Conservation (phyloP, 2,113 vertebrate species). For the Emydura subglobosa region DNA sequence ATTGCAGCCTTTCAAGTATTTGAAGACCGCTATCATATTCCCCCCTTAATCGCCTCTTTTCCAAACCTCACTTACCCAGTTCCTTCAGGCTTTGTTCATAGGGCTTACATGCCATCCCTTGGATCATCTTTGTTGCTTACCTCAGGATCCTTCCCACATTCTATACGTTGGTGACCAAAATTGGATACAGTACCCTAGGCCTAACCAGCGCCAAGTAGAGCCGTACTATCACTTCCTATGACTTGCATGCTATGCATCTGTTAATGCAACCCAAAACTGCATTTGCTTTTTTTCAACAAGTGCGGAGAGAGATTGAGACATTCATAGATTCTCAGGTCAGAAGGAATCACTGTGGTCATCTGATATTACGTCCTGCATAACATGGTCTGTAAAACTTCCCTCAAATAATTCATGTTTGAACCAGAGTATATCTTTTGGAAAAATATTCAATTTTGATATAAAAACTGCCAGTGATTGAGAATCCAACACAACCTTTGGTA, state of each 20-base stretch:
- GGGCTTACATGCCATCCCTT: not conserved
- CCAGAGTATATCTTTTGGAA: too few species aligned
- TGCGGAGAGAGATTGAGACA: not conserved
- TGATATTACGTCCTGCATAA: not conserved
- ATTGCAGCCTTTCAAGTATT: not conserved
- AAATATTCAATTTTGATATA: not conserved
- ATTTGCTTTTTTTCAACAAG: not conserved
- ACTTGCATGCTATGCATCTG: not conserved
- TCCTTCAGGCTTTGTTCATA: not conserved
- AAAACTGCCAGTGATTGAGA: not conserved
- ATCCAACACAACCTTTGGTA: not conserved
- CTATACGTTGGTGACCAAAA: not conserved
- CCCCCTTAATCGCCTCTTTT: not conserved
- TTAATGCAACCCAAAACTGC: not conserved
- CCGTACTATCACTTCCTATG: not conserved
- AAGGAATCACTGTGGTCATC: not conserved
- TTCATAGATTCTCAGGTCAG: not conserved
- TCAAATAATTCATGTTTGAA: not conserved
- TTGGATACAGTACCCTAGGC: too few species aligned
- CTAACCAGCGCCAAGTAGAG: not conserved
- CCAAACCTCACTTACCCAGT: not conserved
- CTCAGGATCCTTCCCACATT: not conserved
- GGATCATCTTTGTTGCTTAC: not conserved
- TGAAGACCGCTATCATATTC: not conserved
- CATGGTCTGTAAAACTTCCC: not conserved